Conservation (phyloP, 2,888 invertebrate species). For the Xiphydria camelus region DNA sequence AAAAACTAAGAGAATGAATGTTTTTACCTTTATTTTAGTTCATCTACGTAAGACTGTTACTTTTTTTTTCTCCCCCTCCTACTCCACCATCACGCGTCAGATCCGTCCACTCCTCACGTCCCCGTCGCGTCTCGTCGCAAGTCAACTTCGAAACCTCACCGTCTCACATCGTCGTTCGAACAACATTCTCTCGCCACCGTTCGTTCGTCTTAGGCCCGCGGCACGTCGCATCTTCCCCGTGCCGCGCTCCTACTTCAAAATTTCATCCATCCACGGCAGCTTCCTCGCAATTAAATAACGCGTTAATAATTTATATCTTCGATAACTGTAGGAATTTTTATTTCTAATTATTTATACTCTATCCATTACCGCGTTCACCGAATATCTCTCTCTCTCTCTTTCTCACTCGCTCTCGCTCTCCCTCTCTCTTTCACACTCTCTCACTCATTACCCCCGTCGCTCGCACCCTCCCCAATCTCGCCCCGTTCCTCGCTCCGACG, state of each 20-base stretch:
- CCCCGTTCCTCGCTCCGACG: constrained; percentile 9
- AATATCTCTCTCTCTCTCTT: constrained; percentile 11
- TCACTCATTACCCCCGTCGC: not conserved
- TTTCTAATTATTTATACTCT: constrained; percentile 39
- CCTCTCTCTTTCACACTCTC: not conserved
- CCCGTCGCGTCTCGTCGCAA: too few relatives aligned
- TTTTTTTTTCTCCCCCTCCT: constrained; percentile 9
- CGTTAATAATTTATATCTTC: constrained; percentile 36
- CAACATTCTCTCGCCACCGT: too few relatives aligned
- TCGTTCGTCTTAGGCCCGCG: too few relatives aligned
- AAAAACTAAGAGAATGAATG: constrained; percentile 53
- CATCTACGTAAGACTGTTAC: constrained; percentile 25
- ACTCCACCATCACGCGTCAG: not conserved
- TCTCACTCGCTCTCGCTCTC: constrained; percentile 4
- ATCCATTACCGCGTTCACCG: constrained; percentile 27
- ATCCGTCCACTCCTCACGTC: too few relatives aligned
- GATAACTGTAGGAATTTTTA: constrained; percentile 43
- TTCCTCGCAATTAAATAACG: constrained; percentile 28
- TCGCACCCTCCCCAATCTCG: constrained; percentile 1
- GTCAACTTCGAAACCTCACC: too few relatives aligned
- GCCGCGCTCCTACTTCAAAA: not conserved
- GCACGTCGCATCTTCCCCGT: too few relatives aligned
- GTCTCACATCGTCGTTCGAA: too few relatives aligned
- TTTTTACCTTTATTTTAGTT: constrained; percentile 17
- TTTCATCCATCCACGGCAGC: not conserved